phyloP scores from a whole-genome alignment of 2,113 vertebrate genomes.

The Coreoperca whiteheadi region DNA sequence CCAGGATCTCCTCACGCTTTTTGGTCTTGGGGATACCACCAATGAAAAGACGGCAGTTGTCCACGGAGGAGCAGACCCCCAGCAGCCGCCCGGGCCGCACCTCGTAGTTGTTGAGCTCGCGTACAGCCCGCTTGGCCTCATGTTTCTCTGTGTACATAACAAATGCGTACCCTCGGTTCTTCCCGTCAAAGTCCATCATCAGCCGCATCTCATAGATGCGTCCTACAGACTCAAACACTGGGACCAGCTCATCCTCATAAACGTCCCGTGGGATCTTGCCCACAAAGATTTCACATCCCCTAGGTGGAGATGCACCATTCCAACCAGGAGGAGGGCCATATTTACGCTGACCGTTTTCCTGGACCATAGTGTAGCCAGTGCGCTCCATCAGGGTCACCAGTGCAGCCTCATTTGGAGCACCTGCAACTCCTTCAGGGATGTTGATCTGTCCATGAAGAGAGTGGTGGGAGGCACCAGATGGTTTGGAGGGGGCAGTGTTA shows the following conservation, averaged over 20 bases:
- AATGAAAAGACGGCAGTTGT: slow-evolving; percentile 99
- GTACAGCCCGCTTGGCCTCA: slow-evolving; percentile 94
- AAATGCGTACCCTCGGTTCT: slow-evolving; percentile 97
- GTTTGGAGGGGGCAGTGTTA: slow-evolving; percentile 75
- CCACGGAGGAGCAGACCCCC: slow-evolving; percentile 96
- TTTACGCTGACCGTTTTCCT: slow-evolving; percentile 98
- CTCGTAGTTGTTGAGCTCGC: slow-evolving; percentile 98
- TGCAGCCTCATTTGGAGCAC: slow-evolving; percentile 90
- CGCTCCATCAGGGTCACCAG: slow-evolving; percentile 93
- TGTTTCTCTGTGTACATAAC: slow-evolving; percentile 97
- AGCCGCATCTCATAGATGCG: slow-evolving; percentile 98
- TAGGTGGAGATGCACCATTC: slow-evolving; percentile 91
- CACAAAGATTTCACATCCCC: slow-evolving; percentile 97
- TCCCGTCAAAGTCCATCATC: slow-evolving; percentile 99
- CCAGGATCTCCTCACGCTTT: slow-evolving; percentile 99
- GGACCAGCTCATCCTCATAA: slow-evolving; percentile 97
- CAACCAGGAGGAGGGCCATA: slow-evolving; percentile 95
- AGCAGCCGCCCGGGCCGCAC: slow-evolving; percentile 95
- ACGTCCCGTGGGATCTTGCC: slow-evolving; percentile 98
- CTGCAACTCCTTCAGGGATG: slow-evolving; percentile 90
- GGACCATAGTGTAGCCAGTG: slow-evolving; percentile 94
- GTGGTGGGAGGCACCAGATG: slow-evolving; percentile 75
- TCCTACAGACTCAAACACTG: slow-evolving; percentile 93
- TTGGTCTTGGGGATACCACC: slow-evolving; percentile 99
- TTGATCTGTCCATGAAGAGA: slow-evolving; percentile 78